Conservation (phyloP, 2,888 invertebrate genomes). For the Onthophagus sagittarius region DNA sequence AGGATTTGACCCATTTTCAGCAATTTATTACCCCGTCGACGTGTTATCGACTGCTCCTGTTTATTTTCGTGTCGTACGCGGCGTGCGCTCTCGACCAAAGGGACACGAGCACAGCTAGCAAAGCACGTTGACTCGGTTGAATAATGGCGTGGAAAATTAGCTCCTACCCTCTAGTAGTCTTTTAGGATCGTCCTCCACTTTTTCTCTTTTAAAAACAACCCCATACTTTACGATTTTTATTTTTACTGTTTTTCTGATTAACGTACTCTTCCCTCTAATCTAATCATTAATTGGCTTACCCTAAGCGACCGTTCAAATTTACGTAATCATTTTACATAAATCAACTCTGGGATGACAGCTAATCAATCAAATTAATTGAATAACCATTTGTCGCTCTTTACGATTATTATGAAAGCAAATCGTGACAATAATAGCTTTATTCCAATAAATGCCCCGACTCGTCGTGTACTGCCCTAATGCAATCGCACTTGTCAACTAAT, state of each 20-base stretch:
- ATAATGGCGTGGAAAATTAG: background rate
- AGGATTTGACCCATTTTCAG: background rate
- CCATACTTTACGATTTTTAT: background rate
- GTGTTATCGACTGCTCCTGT: background rate
- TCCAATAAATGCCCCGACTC: too few relatives aligned
- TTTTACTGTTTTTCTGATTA: background rate
- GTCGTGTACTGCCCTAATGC: too few relatives aligned
- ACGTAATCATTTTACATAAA: background rate
- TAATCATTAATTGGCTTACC: too few relatives aligned
- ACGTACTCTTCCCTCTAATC: too few relatives aligned
- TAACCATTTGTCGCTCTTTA: background rate
- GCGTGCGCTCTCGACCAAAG: background rate
- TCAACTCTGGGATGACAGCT: background rate
- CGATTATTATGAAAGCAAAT: background rate
- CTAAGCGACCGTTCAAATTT: background rate
- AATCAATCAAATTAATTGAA: background rate
- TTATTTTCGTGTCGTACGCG: constrained; percentile 3
- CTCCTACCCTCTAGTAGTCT: background rate
- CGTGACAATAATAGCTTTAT: too few relatives aligned
- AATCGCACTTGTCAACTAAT: too few relatives aligned
- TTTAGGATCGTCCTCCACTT: background rate
- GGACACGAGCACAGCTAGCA: background rate
- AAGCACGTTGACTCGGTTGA: background rate
- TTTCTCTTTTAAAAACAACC: background rate
- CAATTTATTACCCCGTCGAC: background rate